Percentiles rank a stretch among this genome's conserved stretches.
Conservation (phyloP, 2,797 vertebrate species). For the Yasuhikotakia modesta region DNA sequence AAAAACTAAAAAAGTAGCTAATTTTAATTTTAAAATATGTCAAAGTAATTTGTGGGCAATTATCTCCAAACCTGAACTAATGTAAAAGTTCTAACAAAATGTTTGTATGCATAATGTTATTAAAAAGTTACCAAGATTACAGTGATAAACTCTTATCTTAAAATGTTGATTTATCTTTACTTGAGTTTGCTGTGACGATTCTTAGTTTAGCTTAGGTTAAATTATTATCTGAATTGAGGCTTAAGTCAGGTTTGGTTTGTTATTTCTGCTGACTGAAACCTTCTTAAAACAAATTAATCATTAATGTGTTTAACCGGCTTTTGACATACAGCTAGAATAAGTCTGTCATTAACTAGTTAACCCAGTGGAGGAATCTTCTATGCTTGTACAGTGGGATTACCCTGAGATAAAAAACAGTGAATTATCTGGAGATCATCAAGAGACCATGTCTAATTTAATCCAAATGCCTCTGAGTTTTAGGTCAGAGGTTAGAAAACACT, state of each 20-base stretch:
- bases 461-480: constrained; percentile 41
- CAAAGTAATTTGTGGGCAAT: neutral
- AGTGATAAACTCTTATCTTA: constrained; percentile 2
- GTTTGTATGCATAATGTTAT: neutral
- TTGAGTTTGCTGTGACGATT: neutral
- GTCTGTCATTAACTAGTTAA: constrained; percentile 25
- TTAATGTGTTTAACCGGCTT: constrained; percentile 25
- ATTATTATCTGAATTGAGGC: neutral
- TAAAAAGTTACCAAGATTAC: neutral
- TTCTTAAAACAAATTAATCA: constrained; percentile 16
- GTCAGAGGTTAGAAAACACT: constrained; percentile 31
- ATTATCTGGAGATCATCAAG: constrained; percentile 42
- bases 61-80: neutral
- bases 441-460: constrained; percentile 48
- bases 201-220: neutral
- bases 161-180: neutral
- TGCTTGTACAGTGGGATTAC: constrained; percentile 29
- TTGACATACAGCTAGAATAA: neutral
- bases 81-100: neutral
- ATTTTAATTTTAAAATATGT: neutral
- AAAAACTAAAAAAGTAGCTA: neutral
- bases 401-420: constrained; percentile 26
- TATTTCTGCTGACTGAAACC: neutral
- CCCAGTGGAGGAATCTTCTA: constrained; percentile 6
- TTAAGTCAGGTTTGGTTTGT: neutral